Conservation (phyloP, 2,113 vertebrate species). For the Genyomyrus donnyi region DNA sequence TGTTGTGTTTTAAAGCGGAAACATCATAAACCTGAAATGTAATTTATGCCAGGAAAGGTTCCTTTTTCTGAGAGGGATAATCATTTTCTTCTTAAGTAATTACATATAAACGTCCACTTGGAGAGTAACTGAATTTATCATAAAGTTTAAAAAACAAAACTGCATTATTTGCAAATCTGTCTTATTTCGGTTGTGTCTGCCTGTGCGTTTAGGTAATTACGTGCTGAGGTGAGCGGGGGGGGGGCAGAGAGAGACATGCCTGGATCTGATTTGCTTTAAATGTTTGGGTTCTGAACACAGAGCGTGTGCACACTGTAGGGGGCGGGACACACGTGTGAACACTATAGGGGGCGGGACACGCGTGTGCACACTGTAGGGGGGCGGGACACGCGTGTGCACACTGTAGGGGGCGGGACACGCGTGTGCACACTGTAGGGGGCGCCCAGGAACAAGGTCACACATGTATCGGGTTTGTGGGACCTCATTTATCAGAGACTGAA, state of each 20-base stretch:
- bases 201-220: neutral
- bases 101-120: neutral
- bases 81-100: constrained; percentile 18
- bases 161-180: neutral
- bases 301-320: neutral
- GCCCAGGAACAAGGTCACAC: constrained; percentile 1
- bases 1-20: constrained; percentile 62
- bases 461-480: neutral
- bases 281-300: neutral
- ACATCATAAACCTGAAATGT: constrained; percentile 67
- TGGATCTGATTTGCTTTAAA: neutral
- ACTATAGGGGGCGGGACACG: neutral
- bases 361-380: no score
- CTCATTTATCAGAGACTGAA: constrained; percentile 42
- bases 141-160: neutral
- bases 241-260: no score
- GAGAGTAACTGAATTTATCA: neutral
- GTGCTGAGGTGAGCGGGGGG: neutral
- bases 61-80: neutral
- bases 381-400: neutral
- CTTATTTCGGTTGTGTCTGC: neutral
- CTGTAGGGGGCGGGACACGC: neutral
- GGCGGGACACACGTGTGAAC: neutral
- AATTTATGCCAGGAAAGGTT: constrained; percentile 54
- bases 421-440: neutral